A percentile compares a stretch with the other conserved stretches of the same genome.
phyloP scores from a whole-genome alignment of 1,140 invertebrate species.

The Pomacea maculata region DNA sequence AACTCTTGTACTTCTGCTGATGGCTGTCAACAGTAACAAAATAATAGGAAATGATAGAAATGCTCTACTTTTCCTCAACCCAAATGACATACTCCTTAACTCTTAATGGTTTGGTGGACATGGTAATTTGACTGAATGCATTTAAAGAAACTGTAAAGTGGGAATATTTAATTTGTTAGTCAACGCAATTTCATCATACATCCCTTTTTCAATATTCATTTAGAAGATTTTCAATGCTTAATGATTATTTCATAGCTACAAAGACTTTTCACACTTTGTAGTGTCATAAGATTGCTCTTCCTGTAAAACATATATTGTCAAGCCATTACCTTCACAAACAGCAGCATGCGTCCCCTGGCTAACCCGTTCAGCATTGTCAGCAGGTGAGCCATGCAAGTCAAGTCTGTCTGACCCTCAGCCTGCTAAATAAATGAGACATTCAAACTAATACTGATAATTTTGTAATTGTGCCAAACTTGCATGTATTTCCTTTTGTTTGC shows the following conservation, averaged over 20 bases:
- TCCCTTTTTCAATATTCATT: background rate
- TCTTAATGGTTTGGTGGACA: too few relatives aligned
- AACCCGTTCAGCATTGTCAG: slow-evolving; percentile 9
- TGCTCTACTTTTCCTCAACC: too few relatives aligned
- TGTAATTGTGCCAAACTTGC: background rate
- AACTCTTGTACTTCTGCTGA: too few relatives aligned
- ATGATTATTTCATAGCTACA: background rate
- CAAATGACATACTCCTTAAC: too few relatives aligned
- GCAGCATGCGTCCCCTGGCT: slow-evolving; percentile 7
- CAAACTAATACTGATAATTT: background rate
- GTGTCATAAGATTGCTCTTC: background rate
- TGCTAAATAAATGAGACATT: too few relatives aligned
- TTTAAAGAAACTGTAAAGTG: too few relatives aligned
- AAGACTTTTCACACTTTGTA: background rate
- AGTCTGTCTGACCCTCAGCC: background rate
- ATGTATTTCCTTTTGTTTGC: background rate
- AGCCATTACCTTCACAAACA: slow-evolving; percentile 3
- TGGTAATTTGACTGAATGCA: too few relatives aligned
- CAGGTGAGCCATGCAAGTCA: background rate
- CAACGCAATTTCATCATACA: background rate
- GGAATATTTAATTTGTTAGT: background rate
- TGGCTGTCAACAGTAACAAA: too few relatives aligned
- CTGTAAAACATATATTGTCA: background rate
- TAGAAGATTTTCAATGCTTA: background rate
- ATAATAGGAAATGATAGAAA: too few relatives aligned